Percentiles rank a stretch among this genome's conserved stretches.
phyloP scores from a whole-genome alignment of 1,140 invertebrate species.

The Pogonognathellus flavescens region DNA sequence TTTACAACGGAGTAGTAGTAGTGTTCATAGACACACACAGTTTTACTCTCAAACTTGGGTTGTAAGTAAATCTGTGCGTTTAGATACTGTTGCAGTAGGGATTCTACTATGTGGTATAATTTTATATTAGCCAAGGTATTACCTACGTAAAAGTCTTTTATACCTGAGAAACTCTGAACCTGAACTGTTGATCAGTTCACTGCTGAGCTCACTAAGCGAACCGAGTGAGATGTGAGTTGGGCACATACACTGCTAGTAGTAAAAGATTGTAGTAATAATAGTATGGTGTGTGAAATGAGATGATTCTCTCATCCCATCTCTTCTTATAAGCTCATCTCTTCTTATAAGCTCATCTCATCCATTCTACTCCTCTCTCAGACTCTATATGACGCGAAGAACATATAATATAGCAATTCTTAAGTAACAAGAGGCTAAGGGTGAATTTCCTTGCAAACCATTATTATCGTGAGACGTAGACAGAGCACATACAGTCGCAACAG shows the following conservation, averaged over 20 bases:
- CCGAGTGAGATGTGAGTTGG: neutral
- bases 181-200: neutral
- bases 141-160: neutral
- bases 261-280: slow-evolving; percentile 13
- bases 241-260: neutral
- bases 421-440: neutral
- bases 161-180: slow-evolving; percentile 30
- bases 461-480: too few relatives aligned
- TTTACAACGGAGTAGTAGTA: neutral
- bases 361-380: neutral
- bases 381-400: neutral
- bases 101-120: too few relatives aligned
- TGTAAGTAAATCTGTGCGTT: neutral
- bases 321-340: slow-evolving; percentile 34
- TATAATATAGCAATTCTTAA: slow-evolving; percentile 23
- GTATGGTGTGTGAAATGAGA: slow-evolving; percentile 37
- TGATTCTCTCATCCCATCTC: slow-evolving; percentile 43
- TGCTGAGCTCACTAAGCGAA: slow-evolving; percentile 18
- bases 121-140: neutral
- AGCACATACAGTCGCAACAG: too few relatives aligned
- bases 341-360: slow-evolving; percentile 34
- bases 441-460: too few relatives aligned
- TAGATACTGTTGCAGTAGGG: neutral
- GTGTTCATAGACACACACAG: neutral
- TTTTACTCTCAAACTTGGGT: neutral